Base-by-base conservation (phyloP, 1,140 invertebrate genomes). In the Coenobita brevimanus region DNA sequence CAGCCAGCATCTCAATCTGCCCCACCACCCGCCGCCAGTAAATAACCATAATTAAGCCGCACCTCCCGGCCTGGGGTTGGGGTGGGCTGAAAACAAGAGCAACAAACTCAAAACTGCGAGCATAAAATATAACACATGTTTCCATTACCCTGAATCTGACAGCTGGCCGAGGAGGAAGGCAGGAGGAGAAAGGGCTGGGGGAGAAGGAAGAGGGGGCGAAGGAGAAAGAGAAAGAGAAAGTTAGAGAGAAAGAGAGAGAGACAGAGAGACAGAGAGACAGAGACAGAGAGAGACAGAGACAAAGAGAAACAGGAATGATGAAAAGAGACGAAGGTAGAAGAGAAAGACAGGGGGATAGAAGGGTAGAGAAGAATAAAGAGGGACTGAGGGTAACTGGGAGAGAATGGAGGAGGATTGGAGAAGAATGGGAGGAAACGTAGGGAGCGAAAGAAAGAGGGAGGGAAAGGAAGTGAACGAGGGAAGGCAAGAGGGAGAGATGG, bases 1-100 rank as follows among this genome's bases (percentile, higher is more conserved):
- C n/a, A n/a, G n/a, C n/a, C n/a, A n/a, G n/a, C n/a, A n/a, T n/a
- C n/a, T n/a, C n/a, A n/a, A n/a, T n/a, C n/a, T n/a, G n/a, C n/a
- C n/a, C n/a, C n/a, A n/a, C n/a, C n/a, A n/a, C n/a, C n/a, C n/a
- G n/a, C n/a, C n/a, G n/a, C 38, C 3, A 8, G 78, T 38, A 81
- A 81, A 81, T 24, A 81, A 64, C 27, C 78, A 64, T 81, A 81
- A 81, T 81, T 81, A 81, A 81, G 54, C 43, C 78, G 62, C 38
- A 21, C 33, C 54, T 36, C 3, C 57, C 30, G 27, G 41, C 36
- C 4, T 17, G 27, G 50, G 36, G 33, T 13, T n/a, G 24, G 67
- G 13, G 2, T 21, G 24, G 73, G 43, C 10, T 13, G 67, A 69
- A 69, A 69, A 17, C 8, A 17, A 69, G 67, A 41, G 54, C 43